phyloP scores from a whole-genome alignment of 2,797 vertebrate species.

The Centroberyx gerrardi region DNA sequence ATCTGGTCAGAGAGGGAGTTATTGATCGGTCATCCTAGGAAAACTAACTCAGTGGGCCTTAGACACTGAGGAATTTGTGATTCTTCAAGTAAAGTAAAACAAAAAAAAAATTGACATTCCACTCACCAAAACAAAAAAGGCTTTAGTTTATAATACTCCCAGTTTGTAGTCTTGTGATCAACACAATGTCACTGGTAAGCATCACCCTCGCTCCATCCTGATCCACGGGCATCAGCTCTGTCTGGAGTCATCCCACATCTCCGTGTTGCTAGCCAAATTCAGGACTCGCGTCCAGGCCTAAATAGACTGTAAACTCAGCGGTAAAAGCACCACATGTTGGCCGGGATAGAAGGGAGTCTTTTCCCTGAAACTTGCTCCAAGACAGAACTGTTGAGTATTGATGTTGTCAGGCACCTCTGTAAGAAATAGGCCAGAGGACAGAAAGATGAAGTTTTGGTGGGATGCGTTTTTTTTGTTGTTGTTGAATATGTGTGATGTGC shows the following conservation, averaged over 20 bases:
- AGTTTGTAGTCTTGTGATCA: conserved; percentile 64
- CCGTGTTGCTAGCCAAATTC: conserved; percentile 29
- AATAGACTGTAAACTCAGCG: conserved; percentile 77
- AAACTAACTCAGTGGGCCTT: conserved; percentile 51
- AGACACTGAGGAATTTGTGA: conserved; percentile 59
- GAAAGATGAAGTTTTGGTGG: conserved; percentile 21
- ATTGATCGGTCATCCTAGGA: conserved; percentile 40
- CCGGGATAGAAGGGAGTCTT: conserved; percentile 46
- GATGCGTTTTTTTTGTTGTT: conserved; percentile 16
- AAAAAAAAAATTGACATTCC: conserved; percentile 58
- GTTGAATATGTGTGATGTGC: conserved; percentile 55
- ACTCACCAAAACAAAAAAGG: conserved; percentile 59
- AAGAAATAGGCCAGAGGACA: conserved; percentile 51
- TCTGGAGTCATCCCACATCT: conserved; percentile 38
- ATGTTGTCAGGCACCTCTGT: conserved; percentile 63
- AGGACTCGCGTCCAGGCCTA: conserved; percentile 51
- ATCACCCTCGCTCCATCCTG: conserved; percentile 32
- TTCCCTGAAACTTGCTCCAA: conserved; percentile 67
- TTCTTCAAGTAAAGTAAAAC: conserved; percentile 72
- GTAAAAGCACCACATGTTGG: conserved; percentile 74
- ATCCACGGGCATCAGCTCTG: conserved; percentile 40
- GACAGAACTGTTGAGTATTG: conserved; percentile 50
- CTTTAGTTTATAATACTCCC: conserved; percentile 45
- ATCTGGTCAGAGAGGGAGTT: conserved; percentile 48
- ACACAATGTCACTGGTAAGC: conserved; percentile 61